Evolutionary conservation across 1,140 invertebrate genomes (phyloP).

Genomic region (Solenopsis fugax): DNA sequence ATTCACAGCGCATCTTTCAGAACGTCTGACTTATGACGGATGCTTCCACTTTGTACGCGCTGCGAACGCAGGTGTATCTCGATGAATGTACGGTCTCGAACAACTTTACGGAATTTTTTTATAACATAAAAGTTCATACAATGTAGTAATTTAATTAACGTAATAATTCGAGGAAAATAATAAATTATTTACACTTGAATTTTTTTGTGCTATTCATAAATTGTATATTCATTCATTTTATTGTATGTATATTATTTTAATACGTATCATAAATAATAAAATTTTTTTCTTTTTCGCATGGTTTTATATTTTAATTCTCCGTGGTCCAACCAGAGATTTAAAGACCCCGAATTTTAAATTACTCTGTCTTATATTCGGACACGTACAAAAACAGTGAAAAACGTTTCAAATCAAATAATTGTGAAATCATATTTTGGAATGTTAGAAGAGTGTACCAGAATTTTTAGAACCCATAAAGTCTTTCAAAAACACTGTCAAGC

Average conservation of each 20-base stretch:
- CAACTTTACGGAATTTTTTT: not conserved
- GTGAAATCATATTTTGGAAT: too few relatives aligned
- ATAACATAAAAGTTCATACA: not conserved
- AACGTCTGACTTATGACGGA: slow-evolving; percentile 61
- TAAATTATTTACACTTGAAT: slow-evolving; percentile 9
- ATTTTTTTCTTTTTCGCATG: not conserved
- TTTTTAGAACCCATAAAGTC: too few relatives aligned
- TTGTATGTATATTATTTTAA: not conserved
- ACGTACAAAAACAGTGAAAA: too few relatives aligned
- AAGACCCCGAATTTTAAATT: too few relatives aligned
- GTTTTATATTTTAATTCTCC: not conserved
- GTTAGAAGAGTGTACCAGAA: too few relatives aligned
- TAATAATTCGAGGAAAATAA: not conserved
- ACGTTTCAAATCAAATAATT: too few relatives aligned
- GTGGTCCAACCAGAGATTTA: too few relatives aligned
- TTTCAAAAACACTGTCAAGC: too few relatives aligned
- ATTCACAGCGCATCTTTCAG: slow-evolving; percentile 57
- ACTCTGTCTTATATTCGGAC: too few relatives aligned
- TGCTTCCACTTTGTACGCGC: slow-evolving; percentile 12
- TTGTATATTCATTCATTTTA: not conserved
- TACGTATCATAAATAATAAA: not conserved
- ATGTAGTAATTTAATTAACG: not conserved
- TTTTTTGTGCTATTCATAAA: not conserved
- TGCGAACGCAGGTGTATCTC: not conserved
- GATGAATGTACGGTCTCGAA: not conserved